These are phyloP conservation scores for Cremastinae sp. DNA, from an alignment of 2,888 invertebrate genomes.

Conservation along the genomic window DNA sequence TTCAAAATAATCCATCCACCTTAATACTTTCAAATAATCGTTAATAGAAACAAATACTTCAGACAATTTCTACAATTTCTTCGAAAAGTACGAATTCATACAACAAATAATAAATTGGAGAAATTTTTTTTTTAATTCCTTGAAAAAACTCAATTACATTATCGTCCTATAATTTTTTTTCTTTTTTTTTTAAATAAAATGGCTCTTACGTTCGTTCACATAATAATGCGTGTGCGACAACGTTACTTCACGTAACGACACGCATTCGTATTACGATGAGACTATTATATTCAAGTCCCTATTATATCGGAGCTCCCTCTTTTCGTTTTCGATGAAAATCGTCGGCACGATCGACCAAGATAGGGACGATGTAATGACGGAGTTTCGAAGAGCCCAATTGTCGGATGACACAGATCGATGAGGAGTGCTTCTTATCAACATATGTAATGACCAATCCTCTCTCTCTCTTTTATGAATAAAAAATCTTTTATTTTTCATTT, in stretches of 20 bases:
- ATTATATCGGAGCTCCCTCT: slow-evolving; percentile 36
- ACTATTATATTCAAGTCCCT: slow-evolving; percentile 43
- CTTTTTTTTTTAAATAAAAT: not conserved
- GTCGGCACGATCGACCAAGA: slow-evolving; percentile 67
- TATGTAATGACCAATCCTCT: slow-evolving; percentile 1
- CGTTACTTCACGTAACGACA: slow-evolving; percentile 58
- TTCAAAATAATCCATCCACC: too few relatives aligned
- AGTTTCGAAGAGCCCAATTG: slow-evolving; percentile 60
- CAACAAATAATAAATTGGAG: too few relatives aligned
- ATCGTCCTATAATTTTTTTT: too few relatives aligned
- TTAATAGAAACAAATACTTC: too few relatives aligned
- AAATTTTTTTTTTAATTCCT: too few relatives aligned
- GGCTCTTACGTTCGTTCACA: slow-evolving; percentile 4
- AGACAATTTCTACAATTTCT: too few relatives aligned
- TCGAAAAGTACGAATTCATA: too few relatives aligned
- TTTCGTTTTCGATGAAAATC: slow-evolving; percentile 66
- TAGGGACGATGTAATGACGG: slow-evolving; percentile 68
- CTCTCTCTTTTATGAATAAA: not conserved
- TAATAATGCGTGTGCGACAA: slow-evolving; percentile 39
- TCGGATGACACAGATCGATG: slow-evolving; percentile 73
- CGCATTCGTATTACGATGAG: slow-evolving; percentile 47
- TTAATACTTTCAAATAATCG: too few relatives aligned
- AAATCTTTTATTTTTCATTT: slow-evolving; percentile 12
- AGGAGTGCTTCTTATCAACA: slow-evolving; percentile 54
- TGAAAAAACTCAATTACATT: too few relatives aligned